These are phyloP conservation scores for Cavia porcellus DNA, from an alignment of 2,113 vertebrate species.

Conservation along the genomic window DNA sequence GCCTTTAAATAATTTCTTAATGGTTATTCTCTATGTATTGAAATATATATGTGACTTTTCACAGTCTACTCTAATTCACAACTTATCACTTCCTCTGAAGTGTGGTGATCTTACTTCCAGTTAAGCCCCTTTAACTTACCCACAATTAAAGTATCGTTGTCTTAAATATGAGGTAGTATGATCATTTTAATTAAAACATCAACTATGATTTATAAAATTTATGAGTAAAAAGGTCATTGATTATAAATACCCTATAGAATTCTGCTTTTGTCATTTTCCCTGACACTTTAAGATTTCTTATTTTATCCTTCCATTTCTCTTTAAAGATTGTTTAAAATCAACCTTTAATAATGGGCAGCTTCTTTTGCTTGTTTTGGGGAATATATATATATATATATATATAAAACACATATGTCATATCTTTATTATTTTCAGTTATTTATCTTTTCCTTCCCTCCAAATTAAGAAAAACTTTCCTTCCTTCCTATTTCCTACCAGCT, in stretches of 20 bases:
- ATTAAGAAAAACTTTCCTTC: background rate
- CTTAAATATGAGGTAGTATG: background rate
- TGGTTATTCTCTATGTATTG: background rate
- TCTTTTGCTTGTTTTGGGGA: background rate
- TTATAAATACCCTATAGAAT: background rate
- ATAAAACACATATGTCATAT: background rate
- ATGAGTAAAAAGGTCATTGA: background rate
- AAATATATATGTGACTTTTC: background rate
- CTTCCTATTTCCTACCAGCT: background rate
- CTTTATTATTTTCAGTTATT: background rate
- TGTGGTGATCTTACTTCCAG: background rate
- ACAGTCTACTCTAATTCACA: background rate
- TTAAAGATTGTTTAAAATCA: background rate
- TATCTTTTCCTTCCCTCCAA: background rate
- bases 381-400: background rate
- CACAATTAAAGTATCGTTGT: background rate
- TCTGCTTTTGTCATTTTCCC: background rate
- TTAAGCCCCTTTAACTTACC: background rate
- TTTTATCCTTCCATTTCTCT: slow-evolving; percentile 18
- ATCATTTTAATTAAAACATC: background rate
- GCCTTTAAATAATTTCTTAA: background rate
- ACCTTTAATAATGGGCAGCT: background rate
- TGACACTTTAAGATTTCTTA: background rate
- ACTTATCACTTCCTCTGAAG: background rate
- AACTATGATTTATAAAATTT: background rate